Evolutionary conservation across 2,797 vertebrate genomes (phyloP), one percentile per base, ranked within the genome.

Genomic region (Bradypodion ventrale): DNA sequence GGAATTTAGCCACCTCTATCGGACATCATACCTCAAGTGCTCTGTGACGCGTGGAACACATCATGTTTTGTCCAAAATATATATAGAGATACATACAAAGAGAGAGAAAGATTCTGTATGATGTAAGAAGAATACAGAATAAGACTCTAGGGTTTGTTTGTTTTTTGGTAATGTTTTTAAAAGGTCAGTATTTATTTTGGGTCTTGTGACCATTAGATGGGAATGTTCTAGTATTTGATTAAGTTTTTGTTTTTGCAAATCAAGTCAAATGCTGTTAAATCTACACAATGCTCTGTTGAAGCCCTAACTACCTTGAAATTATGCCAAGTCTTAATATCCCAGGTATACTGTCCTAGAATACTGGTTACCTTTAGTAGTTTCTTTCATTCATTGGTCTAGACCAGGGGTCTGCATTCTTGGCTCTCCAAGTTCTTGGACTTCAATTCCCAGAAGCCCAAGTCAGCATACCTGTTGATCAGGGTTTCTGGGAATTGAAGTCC

Each of bases 131-230:
- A 69, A 92, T 75, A 85, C 90, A 88, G 75, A 94, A 93, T 85
- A 70, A 80, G 63, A 85, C 79, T 70, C 42, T 19, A 73, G n/a
- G n/a, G 44, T 60, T 62, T 72, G 16, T 74, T 85, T 90, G 78
- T 90, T 78, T 91, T 91, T 90, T 82, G n/a, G n/a, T n/a, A n/a
- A n/a, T n/a, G 81, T 78, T 85, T 88, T 87, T 89, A 92, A 89
- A 91, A 94, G 93, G 94, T 92, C 92, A 94, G 94, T 96, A 95
- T 96, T 96, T 96, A 95, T 96, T 96, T 96, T 92, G 90, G 89
- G 89, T 91, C 91, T 92, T 93, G 88, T 95, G 94, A 96, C 95
- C 95, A 95, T 95, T 96, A 93, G 94, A 93, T 91, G 87, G 92
- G 91, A 90, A 93, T 87, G 83, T 82, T 92, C 91, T 90, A 87